Evolutionary conservation across 1,140 invertebrate species (phyloP), one percentile per base, ranked within the genome.

Genomic region (Heliconius melpomene): DNA sequence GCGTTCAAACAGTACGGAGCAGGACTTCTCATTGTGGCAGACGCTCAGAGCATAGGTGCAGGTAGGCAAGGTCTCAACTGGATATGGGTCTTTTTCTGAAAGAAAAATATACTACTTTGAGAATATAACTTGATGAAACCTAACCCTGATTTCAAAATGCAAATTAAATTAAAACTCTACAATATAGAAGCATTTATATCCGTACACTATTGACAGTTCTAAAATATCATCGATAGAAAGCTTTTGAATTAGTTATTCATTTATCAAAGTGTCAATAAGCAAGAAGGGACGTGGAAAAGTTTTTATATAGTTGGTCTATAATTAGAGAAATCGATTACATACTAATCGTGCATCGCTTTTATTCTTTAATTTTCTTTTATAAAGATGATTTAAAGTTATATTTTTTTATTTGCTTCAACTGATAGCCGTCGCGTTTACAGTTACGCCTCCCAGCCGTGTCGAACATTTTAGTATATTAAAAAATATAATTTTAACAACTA

Each of bases 41-140:
- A 97, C 97, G 83, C 95, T 97, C 84, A 98, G 93, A 8, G 98
- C 98, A 87, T 98, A 97, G 91, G 97, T 98, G 94, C 98, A 98
- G 52, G 97, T 98, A 73, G 97, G 97, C 88, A 98, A 95, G 52
- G 97, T 97, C 89, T 98, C 97, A 75, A 98, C 96, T 20, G 97
- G 96, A 94, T 97, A 97, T 18, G 97, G 97, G 95, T 98, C 97
- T 95, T 97, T 97, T 87, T 98, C 98, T 97, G 96, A 82, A 96
- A 84, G 16, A 57, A 79, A 29, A 60, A 3, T 3, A 11, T 11
- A 20, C n/a, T n/a, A 40, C 40, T 36, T 36, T 13, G 11, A 13
- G 40, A 40, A 13, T 40, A 40, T 40, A 13, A 2, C 40, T 40
- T 40, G 9, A 16, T 46, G 13, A 5, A 54, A n/a, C 52, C 6